Conservation (phyloP, 2,888 invertebrate species). For the Apodemia mormo region DNA sequence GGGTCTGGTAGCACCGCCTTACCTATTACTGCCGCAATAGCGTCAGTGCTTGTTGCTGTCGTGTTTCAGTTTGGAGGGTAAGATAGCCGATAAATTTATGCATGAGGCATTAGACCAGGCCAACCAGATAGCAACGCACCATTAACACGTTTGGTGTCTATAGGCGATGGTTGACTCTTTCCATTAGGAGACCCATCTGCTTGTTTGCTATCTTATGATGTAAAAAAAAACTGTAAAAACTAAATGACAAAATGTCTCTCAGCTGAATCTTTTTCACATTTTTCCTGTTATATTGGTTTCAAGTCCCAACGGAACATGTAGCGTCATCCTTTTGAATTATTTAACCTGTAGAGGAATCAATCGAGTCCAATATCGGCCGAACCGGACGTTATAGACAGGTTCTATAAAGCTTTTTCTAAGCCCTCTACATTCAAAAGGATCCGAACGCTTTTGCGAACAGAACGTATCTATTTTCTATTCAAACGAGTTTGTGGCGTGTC, state of each 20-base stretch:
- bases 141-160: too few species aligned
- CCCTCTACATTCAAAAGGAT: constrained; percentile 41
- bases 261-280: constrained; percentile 6
- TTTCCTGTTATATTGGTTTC: constrained; percentile 12
- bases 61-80: too few species aligned
- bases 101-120: too few species aligned
- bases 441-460: constrained; percentile 35
- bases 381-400: constrained; percentile 43
- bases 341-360: constrained; percentile 56
- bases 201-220: too few species aligned
- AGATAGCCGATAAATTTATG: too few species aligned
- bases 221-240: neutral
- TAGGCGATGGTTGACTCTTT: too few species aligned
- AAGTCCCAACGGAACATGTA: constrained; percentile 28
- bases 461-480: constrained; percentile 20
- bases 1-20: too few species aligned
- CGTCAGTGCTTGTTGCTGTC: too few species aligned
- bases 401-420: constrained; percentile 49
- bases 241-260: constrained; percentile 1
- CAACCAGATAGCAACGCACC: too few species aligned
- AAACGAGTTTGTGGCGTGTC: constrained; percentile 5
- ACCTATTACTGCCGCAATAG: too few species aligned
- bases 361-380: constrained; percentile 43
- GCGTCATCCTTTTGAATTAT: constrained; percentile 59
- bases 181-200: too few species aligned